These are phyloP conservation scores for Philereme vetulata DNA, from an alignment of 2,888 invertebrate species.

Conservation along the genomic window DNA sequence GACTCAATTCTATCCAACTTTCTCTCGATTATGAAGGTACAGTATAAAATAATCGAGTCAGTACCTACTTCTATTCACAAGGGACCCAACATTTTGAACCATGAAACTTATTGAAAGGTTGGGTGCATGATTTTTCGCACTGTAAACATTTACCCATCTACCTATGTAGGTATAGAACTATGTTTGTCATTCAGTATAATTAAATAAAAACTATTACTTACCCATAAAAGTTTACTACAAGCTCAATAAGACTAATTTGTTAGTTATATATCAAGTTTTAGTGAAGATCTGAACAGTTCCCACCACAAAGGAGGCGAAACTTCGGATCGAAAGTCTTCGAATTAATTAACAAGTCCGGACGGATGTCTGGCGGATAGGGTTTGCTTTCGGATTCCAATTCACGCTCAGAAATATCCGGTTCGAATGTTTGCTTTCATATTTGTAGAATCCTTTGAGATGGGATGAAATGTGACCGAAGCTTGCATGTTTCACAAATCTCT, in stretches of 20 bases:
- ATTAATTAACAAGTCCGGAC: conserved; percentile 19
- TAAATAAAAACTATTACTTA: not conserved
- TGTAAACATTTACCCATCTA: not conserved
- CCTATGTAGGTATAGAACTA: not conserved
- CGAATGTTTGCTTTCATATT: not conserved
- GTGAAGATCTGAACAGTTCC: conserved; percentile 12
- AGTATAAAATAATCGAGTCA: conserved; percentile 8
- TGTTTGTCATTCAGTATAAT: not conserved
- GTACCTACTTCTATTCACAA: conserved; percentile 1
- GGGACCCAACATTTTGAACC: not conserved
- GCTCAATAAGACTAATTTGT: conserved; percentile 13
- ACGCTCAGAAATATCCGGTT: conserved; percentile 5
- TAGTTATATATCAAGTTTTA: conserved; percentile 21
- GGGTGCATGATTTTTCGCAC: not conserved
- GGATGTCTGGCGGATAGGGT: conserved; percentile 18
- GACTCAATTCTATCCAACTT: conserved; percentile 35
- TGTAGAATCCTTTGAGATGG: no score
- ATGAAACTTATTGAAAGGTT: not conserved
- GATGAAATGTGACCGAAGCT: no score
- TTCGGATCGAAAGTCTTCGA: conserved; percentile 11
- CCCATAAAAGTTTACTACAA: conserved; percentile 22
- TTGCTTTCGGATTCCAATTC: conserved; percentile 11
- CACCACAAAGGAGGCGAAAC: conserved; percentile 19
- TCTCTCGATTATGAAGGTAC: conserved; percentile 19
- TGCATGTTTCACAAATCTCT: no score